These are phyloP conservation scores for Tachysurus vachellii DNA, from an alignment of 2,113 vertebrate species.

Conservation along the genomic window DNA sequence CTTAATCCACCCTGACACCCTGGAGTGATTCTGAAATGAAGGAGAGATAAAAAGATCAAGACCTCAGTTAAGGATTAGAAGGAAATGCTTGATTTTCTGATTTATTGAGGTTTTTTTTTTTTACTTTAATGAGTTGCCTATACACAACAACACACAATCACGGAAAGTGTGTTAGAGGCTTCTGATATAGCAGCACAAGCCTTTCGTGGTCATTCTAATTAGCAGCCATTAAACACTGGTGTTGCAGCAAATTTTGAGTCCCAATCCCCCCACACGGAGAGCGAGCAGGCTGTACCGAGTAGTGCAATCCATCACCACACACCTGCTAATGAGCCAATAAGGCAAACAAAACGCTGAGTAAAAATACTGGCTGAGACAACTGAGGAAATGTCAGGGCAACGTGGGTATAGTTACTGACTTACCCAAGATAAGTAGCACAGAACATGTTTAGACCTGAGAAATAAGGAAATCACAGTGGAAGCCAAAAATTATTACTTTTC, in stretches of 20 bases:
- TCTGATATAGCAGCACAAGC: constrained; percentile 46
- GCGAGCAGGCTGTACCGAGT: constrained; percentile 15
- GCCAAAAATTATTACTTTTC: constrained; percentile 1
- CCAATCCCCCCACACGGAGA: neutral
- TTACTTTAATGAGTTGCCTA: constrained; percentile 53
- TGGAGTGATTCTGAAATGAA: constrained; percentile 7
- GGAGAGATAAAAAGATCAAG: constrained; percentile 2
- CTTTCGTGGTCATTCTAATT: constrained; percentile 63
- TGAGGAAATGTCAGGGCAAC: constrained; percentile 24
- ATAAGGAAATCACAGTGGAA: neutral
- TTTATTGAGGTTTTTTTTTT: constrained; percentile 55
- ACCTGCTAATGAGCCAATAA: constrained; percentile 73
- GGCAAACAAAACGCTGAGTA: constrained; percentile 48
- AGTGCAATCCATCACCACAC: constrained; percentile 64
- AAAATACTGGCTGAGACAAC: neutral
- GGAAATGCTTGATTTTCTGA: constrained; percentile 61
- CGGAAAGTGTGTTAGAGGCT: constrained; percentile 57
- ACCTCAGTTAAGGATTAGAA: neutral
- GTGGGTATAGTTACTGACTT: constrained; percentile 8
- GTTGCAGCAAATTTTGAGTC: constrained; percentile 56
- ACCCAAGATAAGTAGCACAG: neutral
- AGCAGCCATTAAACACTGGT: constrained; percentile 66
- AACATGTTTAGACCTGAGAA: neutral
- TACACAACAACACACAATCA: constrained; percentile 24
- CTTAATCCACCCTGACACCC: neutral